These are phyloP conservation scores for Sialia sialis DNA, from an alignment of 2,113 vertebrate genomes.

Conservation along the genomic window DNA sequence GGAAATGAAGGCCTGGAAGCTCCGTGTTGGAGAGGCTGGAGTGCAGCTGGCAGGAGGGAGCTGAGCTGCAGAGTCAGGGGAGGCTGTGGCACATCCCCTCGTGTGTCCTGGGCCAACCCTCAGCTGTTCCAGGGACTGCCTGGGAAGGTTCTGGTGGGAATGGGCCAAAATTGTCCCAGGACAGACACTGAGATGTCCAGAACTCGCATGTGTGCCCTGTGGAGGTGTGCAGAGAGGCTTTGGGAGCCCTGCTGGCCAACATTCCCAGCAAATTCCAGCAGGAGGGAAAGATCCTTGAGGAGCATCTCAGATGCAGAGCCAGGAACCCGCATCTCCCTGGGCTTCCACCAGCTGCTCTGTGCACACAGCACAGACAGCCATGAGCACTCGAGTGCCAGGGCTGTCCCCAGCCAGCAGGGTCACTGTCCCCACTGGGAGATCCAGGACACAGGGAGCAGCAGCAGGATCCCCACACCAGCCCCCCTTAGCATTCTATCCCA, in stretches of 20 bases:
- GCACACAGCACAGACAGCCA: neutral
- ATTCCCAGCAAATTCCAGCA: fast-evolving
- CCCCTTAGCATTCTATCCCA: no score
- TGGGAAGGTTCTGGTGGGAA: neutral
- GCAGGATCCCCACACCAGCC: neutral
- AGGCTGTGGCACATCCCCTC: neutral
- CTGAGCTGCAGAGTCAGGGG: neutral
- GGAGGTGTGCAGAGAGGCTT: neutral
- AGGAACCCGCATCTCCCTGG: neutral
- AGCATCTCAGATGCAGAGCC: neutral
- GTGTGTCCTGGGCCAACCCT: neutral
- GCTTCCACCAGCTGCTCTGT: neutral
- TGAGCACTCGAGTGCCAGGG: fast-evolving
- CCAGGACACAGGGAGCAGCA: fast-evolving
- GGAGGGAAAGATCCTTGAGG: neutral
- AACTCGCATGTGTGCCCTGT: fast-evolving
- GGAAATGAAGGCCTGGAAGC: neutral
- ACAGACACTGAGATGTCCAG: neutral
- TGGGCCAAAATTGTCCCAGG: neutral
- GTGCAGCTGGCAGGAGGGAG: neutral
- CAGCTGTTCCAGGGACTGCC: neutral
- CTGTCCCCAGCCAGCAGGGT: neutral
- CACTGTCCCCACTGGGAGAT: fast-evolving
- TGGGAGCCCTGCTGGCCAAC: neutral
- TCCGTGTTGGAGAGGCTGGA: neutral